Base-by-base conservation (phyloP, 2,797 vertebrate species). In the Halcyon smyrnensis region DNA sequence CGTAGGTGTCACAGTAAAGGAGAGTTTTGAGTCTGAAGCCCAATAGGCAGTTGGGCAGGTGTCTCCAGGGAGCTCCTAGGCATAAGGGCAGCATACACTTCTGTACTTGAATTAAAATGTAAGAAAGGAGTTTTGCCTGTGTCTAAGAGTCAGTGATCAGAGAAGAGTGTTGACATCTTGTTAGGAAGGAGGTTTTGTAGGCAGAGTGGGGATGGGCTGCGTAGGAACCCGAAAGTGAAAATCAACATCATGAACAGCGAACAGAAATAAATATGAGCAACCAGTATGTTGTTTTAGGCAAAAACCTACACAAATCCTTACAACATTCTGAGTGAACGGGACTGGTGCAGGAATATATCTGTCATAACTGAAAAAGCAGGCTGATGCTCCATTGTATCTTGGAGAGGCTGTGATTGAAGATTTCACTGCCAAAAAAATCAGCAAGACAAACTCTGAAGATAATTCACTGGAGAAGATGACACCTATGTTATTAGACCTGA, bases 391-490 rank as follows among this genome's bases (percentile, higher is more conserved):
- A 78, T 91, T 97, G 73, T 95, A 15, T 78, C 74, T 90, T 93
- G 91, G 82, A 95, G 87, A 93, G 69, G 45, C 37, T 95, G 54
- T 95, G 84, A 95, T 80, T 95, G 94, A 96, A 93, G 83, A 91
- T 93, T 91, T 91, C 56, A 57, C 36, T 62, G 80, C 43, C 3
- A 19, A 69, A 95, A 87, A 93, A 64, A 86, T 87, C 85, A 71
- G 27, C 50, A 90, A 93, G 90, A 90, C 53, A 69, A 84, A 88
- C 54, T 63, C 65, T 70, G 74, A 94, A 86, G 83, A 54, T 46
- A 95, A 88, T 60, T 90, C 79, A 88, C 62, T 75, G 65, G 54
- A 90, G 76, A 84, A 88, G 76, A 39, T 93, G 93, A 93, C 1
- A 12, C 43, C 90, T 95, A 14, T 91, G 50, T 90, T 96, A 95